Evolutionary conservation across 2,888 invertebrate genomes (phyloP).

Genomic region (Lasioglossum oenotherae): DNA sequence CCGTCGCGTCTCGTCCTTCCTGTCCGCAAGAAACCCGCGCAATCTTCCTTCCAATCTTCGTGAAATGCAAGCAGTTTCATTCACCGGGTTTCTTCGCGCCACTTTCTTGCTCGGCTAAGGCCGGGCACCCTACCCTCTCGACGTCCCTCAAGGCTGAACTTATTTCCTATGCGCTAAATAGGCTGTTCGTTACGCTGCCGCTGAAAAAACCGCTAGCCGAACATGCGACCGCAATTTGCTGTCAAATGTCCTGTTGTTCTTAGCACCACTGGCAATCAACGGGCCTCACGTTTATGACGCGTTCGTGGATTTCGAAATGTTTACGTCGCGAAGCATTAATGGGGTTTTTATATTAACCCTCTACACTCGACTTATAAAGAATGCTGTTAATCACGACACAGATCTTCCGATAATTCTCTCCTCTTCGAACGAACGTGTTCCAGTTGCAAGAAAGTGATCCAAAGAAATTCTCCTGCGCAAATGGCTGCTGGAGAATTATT

Average conservation of each 20-base stretch:
- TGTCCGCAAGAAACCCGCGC: conserved; percentile 64
- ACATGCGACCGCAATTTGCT: background rate
- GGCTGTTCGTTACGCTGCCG: background rate
- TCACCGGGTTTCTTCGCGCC: conserved; percentile 59
- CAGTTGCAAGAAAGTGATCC: background rate
- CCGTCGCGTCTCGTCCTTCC: conserved; percentile 44
- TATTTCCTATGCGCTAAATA: background rate
- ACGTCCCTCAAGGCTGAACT: conserved; percentile 4
- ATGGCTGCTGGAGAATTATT: background rate
- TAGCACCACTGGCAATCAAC: background rate
- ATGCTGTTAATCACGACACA: background rate
- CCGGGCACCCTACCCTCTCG: conserved; percentile 16
- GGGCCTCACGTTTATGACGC: background rate
- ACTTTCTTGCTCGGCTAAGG: conserved; percentile 56
- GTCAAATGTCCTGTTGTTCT: conserved; percentile 3
- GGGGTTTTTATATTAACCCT: background rate
- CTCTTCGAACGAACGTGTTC: background rate
- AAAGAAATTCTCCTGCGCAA: background rate
- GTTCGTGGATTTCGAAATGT: background rate
- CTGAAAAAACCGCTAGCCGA: background rate
- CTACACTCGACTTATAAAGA: background rate
- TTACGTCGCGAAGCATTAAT: background rate
- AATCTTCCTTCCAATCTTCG: conserved; percentile 66
- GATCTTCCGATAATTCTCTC: background rate
- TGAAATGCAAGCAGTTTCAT: conserved; percentile 59